Evolutionary conservation across 2,888 invertebrate species (phyloP).

Genomic region (Herminia tarsipennalis): DNA sequence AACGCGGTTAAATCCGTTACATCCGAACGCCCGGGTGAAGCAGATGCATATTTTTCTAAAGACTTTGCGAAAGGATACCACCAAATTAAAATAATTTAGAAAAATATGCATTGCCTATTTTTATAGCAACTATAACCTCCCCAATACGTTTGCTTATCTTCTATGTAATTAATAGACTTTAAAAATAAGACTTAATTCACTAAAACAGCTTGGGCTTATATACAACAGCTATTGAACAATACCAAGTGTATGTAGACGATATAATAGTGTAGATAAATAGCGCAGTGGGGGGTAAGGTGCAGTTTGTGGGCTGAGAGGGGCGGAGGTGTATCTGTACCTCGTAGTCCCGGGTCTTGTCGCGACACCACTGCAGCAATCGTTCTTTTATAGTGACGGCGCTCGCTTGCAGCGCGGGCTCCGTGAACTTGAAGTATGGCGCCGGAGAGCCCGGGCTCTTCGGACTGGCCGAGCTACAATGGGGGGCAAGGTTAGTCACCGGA

Average conservation of each 20-base stretch:
- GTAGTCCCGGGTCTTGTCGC: conserved; percentile 98
- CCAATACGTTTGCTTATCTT: conserved; percentile 47
- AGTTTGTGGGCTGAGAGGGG: conserved; percentile 37
- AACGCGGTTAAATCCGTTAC: conserved; percentile 51
- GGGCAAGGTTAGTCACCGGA: conserved; percentile 75
- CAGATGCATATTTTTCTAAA: conserved; percentile 46
- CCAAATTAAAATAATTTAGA: neutral
- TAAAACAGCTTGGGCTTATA: neutral
- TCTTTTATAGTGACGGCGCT: conserved; percentile 98
- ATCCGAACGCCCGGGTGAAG: conserved; percentile 48
- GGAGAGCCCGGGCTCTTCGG: conserved; percentile 87
- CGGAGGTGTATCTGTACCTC: conserved; percentile 89
- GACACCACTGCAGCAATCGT: conserved; percentile 98
- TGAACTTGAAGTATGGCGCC: conserved; percentile 95
- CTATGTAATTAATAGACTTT: neutral
- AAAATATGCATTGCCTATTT: conserved; percentile 54
- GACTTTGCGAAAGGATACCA: too few relatives aligned
- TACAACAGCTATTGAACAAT: conserved; percentile 1
- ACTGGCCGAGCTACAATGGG: conserved; percentile 89
- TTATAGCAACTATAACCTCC: conserved; percentile 44
- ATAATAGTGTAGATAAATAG: conserved; percentile 22
- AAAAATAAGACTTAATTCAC: neutral
- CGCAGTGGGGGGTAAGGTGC: conserved; percentile 49
- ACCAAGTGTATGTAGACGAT: conserved; percentile 1
- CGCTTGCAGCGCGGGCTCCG: conserved; percentile 94